A percentile compares a stretch with the other conserved stretches of the same genome.
Evolutionary conservation across 2,888 invertebrate genomes (phyloP).

Genomic region (Hermaeophaga mercurialis): DNA sequence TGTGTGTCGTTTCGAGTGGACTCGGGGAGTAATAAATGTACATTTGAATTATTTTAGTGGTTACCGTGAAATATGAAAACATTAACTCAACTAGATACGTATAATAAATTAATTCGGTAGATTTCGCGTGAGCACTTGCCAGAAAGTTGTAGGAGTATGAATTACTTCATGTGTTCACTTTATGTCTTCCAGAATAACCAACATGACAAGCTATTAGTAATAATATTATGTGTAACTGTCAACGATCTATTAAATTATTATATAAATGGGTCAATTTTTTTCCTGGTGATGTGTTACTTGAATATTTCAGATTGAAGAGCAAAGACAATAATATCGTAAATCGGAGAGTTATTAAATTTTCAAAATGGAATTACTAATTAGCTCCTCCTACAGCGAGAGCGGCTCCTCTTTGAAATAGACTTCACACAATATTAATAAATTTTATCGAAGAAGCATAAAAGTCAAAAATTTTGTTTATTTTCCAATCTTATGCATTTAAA

Average conservation of each 20-base stretch:
- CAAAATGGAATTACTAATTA: slow-evolving; percentile 30
- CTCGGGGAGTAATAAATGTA: slow-evolving; percentile 15
- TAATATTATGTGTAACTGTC: background rate
- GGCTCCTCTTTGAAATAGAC: slow-evolving; percentile 34
- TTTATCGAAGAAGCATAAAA: slow-evolving; percentile 31
- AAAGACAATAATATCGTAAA: no score
- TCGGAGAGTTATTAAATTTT: no score
- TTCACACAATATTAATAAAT: slow-evolving; percentile 37
- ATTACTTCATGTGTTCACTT: slow-evolving; percentile 16
- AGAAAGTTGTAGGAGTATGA: slow-evolving; percentile 26
- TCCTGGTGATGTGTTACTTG: no score
- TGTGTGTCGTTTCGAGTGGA: background rate
- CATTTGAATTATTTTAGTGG: slow-evolving; percentile 21
- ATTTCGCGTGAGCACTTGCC: slow-evolving; percentile 21
- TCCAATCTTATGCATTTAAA: slow-evolving; percentile 37
- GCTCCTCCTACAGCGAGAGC: slow-evolving; percentile 34
- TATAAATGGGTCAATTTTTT: no score
- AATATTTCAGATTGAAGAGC: no score
- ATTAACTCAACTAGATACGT: slow-evolving; percentile 24
- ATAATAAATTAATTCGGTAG: slow-evolving; percentile 22
- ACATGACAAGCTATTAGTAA: slow-evolving; percentile 18
- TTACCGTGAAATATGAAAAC: slow-evolving; percentile 16
- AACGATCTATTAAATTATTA: slow-evolving; percentile 9
- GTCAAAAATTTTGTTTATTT: slow-evolving; percentile 34
- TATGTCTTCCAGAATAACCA: slow-evolving; percentile 5